These are phyloP conservation scores for Drosophila mojavensis DNA, from an alignment of 1,140 invertebrate species.

Conservation along the genomic window DNA sequence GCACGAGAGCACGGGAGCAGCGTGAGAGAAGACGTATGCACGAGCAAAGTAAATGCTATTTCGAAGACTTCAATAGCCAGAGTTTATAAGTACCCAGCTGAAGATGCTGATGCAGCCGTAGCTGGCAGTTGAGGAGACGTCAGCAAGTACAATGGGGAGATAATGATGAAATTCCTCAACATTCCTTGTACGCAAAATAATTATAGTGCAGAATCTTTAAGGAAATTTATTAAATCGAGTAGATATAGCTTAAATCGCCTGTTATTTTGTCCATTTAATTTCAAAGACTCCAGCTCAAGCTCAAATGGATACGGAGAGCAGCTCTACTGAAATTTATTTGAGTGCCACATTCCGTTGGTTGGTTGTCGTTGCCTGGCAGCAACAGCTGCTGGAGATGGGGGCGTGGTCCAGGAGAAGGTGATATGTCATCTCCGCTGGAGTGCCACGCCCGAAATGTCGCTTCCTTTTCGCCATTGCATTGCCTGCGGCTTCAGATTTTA, in stretches of 20 bases:
- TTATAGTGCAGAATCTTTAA: not conserved
- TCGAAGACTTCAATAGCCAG: slow-evolving; percentile 72
- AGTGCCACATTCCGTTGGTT: not conserved
- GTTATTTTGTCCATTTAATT: no score
- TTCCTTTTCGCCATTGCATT: slow-evolving; percentile 22
- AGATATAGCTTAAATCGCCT: no score
- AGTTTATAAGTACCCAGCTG: slow-evolving; percentile 57
- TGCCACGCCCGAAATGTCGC: slow-evolving; percentile 34
- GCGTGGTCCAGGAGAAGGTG: slow-evolving; percentile 16
- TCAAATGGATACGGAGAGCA: no score
- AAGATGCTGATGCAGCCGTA: slow-evolving; percentile 13
- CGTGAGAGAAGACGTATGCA: slow-evolving; percentile 9
- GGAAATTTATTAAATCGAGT: no score
- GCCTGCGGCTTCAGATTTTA: slow-evolving; percentile 71
- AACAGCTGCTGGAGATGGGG: not conserved
- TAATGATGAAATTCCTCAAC: not conserved
- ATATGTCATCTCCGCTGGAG: slow-evolving; percentile 52
- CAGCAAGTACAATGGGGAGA: slow-evolving; percentile 29
- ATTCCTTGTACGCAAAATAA: not conserved
- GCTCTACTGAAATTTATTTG: not conserved
- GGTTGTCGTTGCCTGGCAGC: slow-evolving; percentile 15
- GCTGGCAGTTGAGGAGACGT: slow-evolving; percentile 12
- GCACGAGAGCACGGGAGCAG: slow-evolving; percentile 1
- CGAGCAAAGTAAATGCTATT: slow-evolving; percentile 67
- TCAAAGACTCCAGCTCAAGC: no score